Conservation (phyloP, 2,888 invertebrate species). For the Bedellia somnulentella region DNA sequence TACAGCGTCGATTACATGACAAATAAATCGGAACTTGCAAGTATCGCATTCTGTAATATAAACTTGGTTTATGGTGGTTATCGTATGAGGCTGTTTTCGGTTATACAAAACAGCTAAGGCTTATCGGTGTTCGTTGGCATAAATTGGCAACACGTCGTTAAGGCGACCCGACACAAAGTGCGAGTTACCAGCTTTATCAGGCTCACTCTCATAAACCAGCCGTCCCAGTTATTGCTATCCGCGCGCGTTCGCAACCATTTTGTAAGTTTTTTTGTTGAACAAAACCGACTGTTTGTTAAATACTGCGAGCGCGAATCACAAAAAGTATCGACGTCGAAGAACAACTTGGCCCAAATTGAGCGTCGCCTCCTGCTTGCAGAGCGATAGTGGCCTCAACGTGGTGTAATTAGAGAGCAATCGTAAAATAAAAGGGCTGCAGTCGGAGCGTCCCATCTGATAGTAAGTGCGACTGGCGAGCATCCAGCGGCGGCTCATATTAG, state of each 20-base stretch:
- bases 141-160: constrained; percentile 60
- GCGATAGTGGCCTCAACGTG: constrained; percentile 50
- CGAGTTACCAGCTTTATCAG: constrained; percentile 43
- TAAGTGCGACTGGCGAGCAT: constrained; percentile 52
- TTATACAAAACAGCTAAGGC: constrained; percentile 50
- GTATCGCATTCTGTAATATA: too few species aligned
- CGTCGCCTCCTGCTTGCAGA: constrained; percentile 11
- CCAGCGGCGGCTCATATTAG: constrained; percentile 38
- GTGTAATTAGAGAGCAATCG: constrained; percentile 59
- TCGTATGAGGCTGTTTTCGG: too few species aligned
- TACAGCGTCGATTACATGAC: too few species aligned
- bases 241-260: constrained; percentile 38
- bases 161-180: constrained; percentile 45
- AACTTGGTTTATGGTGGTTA: too few species aligned
- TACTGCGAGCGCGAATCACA: constrained; percentile 24
- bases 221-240: constrained; percentile 45
- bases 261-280: constrained; percentile 50
- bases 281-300: too few species aligned
- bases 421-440: constrained; percentile 56
- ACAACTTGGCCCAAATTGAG: too few species aligned
- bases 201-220: constrained; percentile 48
- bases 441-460: constrained; percentile 57
- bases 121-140: constrained; percentile 54
- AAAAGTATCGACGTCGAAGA: constrained; percentile 27
- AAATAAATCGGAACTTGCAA: too few species aligned